Evolutionary conservation across 2,113 vertebrate genomes (phyloP).

Genomic region (Shinisaurus crocodilurus): DNA sequence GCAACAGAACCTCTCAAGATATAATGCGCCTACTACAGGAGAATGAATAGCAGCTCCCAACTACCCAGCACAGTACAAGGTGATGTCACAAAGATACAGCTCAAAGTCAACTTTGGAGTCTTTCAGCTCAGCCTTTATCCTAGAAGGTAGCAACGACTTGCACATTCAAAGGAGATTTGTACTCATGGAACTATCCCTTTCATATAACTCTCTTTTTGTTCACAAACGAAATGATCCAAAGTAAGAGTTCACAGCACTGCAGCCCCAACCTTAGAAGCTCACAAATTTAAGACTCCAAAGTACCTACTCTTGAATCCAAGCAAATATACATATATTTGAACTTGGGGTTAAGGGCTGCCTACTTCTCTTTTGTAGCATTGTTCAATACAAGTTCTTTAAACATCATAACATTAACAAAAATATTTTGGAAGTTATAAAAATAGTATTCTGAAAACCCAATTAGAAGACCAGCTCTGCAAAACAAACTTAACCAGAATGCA

Average conservation of each 20-base stretch:
- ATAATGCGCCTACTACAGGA: not conserved
- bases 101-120: not conserved
- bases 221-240: not conserved
- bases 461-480: conserved; percentile 33
- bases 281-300: not conserved
- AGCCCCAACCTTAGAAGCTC: not conserved
- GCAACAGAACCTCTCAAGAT: not conserved
- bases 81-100: not conserved
- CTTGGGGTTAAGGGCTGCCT: not conserved
- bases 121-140: not conserved
- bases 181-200: too few species aligned
- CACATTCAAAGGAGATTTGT: too few species aligned
- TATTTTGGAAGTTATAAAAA: conserved; percentile 66
- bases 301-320: conserved; percentile 14
- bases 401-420: conserved; percentile 34
- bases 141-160: not conserved
- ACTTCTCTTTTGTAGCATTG: not conserved
- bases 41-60: not conserved
- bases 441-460: conserved; percentile 52
- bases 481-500: conserved; percentile 1
- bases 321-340: conserved; percentile 8
- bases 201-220: not conserved
- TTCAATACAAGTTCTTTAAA: not conserved
- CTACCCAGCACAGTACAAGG: not conserved
- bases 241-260: not conserved